Conservation (phyloP, 2,888 invertebrate species). For the Ochropacha duplaris region DNA sequence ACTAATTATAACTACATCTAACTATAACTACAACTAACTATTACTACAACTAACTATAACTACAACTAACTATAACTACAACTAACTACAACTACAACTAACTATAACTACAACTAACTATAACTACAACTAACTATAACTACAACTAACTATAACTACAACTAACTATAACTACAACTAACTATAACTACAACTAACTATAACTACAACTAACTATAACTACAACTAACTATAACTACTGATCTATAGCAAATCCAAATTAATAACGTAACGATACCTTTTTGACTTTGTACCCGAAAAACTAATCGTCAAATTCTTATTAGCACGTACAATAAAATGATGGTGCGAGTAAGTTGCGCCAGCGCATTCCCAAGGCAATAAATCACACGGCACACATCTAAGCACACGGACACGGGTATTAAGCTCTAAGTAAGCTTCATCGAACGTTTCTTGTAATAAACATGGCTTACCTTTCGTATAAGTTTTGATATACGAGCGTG, state of each 20-base stretch:
- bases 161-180: too few species aligned
- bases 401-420: neutral
- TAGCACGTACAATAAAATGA: neutral
- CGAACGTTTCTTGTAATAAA: conserved; percentile 22
- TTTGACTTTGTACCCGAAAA: neutral
- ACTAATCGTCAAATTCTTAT: neutral
- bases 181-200: too few species aligned
- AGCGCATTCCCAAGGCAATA: neutral
- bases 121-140: too few species aligned
- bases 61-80: too few species aligned
- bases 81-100: too few species aligned
- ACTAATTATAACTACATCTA: too few species aligned
- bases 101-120: too few species aligned
- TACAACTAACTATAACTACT: too few species aligned
- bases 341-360: neutral
- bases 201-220: too few species aligned
- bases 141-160: too few species aligned
- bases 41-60: too few species aligned
- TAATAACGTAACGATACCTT: neutral
- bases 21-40: too few species aligned
- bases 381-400: neutral
- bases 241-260: neutral
- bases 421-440: conserved; percentile 7
- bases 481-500: conserved; percentile 29
- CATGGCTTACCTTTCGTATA: conserved; percentile 17